Evolutionary conservation across 2,797 vertebrate species (phyloP), one percentile per base, ranked within the genome.

Genomic region (Florisuga fusca): DNA sequence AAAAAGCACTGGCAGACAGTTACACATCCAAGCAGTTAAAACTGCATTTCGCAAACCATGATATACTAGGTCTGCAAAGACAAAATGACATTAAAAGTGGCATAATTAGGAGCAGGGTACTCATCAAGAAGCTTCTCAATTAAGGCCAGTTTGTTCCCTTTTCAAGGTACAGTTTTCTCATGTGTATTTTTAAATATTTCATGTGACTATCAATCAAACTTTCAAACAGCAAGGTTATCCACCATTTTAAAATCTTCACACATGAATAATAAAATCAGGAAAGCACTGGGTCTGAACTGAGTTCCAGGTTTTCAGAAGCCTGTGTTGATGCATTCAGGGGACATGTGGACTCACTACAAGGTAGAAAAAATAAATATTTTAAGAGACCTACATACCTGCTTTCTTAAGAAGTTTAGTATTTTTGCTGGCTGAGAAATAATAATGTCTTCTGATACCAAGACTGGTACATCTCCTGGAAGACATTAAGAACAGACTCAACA

Each of bases 361-460:
- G 5, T 10, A 78, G 33, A 64, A 20, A 50, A 84, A 84, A 54
- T 5, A 77, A 50, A 46, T 43, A 15, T 54, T 83, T 45, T 72
- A 82, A 83, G 33, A 67, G 16, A 91, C 72, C 36, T 78, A 99
- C 38, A 41, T 41, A 41, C 99, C 98, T 98, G 98, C 96, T 99
- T 99, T 97, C 99, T 98, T 93, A 99, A 97, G 94, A 98, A 99
- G 96, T 98, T 99, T 48, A 99, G 97, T 97, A 99, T 99, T 96
- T 99, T 99, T 96, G 98, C 95, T 25, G 99, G 99, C 93, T 99
- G 98, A 94, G 98, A 98, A 96, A 99, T 97, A 87, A 97, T 95
- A 76, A 76, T 91, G 73, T 98, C 98, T 90, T 98, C 98, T 93
- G 97, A 98, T 89, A 98, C 92, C 96, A 99, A 96, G 89, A 99